Evolutionary conservation across 2,888 invertebrate species (phyloP).

Genomic region (Hoplodrina blanda): DNA sequence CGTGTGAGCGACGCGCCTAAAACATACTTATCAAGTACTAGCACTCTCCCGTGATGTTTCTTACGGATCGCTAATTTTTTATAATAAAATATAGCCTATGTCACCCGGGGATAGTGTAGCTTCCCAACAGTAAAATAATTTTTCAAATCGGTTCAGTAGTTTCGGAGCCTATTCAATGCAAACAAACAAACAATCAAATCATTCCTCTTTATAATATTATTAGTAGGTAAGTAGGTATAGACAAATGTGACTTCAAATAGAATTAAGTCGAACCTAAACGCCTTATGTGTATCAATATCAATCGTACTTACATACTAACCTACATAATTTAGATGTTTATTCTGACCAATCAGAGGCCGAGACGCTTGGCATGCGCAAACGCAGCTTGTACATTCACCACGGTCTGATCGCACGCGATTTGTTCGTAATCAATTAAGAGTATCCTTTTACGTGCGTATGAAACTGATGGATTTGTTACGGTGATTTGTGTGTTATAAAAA

Average conservation of each 20-base stretch:
- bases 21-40: no score
- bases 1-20: no score
- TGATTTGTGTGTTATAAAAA: slow-evolving; percentile 28
- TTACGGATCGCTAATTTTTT: no score
- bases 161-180: no score
- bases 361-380: slow-evolving; percentile 54
- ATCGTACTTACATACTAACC: slow-evolving; percentile 62
- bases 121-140: no score
- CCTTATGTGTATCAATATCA: slow-evolving; percentile 47
- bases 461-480: slow-evolving; percentile 52
- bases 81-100: no score
- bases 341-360: slow-evolving; percentile 51
- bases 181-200: no score
- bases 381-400: slow-evolving; percentile 55
- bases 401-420: slow-evolving; percentile 58
- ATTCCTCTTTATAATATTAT: no score
- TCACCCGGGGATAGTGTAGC: no score
- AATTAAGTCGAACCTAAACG: slow-evolving; percentile 33
- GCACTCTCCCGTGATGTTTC: no score
- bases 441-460: slow-evolving; percentile 50
- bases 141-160: no score
- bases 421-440: slow-evolving; percentile 60
- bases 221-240: no score
- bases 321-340: slow-evolving; percentile 55
- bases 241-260: slow-evolving; percentile 15